phyloP scores from a whole-genome alignment of 2,888 invertebrate species.

The Luffia ferchaultella region DNA sequence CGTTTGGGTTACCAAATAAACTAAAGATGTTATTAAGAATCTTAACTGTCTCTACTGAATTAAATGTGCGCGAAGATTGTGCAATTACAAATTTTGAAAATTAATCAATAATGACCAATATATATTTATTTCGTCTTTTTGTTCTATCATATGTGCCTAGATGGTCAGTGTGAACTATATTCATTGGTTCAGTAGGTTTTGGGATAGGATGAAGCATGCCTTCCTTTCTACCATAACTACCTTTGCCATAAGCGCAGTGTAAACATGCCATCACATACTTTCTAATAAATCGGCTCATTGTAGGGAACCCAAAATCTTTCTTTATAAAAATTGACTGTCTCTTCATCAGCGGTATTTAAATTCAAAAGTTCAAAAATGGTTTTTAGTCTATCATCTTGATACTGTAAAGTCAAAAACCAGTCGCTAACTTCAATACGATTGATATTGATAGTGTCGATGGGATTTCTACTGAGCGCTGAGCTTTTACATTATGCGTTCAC shows the following conservation, averaged over 20 bases:
- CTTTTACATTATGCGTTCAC: conserved; percentile 23
- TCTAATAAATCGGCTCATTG: conserved; percentile 18
- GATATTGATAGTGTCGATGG: conserved; percentile 15
- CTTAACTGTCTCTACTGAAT: conserved; percentile 15
- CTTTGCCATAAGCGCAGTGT: conserved; percentile 24
- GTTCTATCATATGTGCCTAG: conserved; percentile 18
- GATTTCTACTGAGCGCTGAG: conserved; percentile 25
- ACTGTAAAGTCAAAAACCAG: conserved; percentile 19
- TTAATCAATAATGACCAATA: conserved; percentile 13
- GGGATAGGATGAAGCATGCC: conserved; percentile 16
- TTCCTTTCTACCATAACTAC: conserved; percentile 15
- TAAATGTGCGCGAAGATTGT: not conserved
- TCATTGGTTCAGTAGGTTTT: conserved; percentile 19
- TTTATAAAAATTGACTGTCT: conserved; percentile 20
- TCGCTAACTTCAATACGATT: conserved; percentile 15
- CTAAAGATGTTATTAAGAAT: conserved; percentile 15
- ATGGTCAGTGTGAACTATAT: conserved; percentile 22
- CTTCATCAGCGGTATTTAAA: conserved; percentile 7
- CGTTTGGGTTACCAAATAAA: conserved; percentile 11
- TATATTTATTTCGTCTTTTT: conserved; percentile 10
- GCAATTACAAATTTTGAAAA: conserved; percentile 3
- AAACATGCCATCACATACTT: conserved; percentile 22
- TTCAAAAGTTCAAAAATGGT: conserved; percentile 10
- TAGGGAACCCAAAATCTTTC: conserved; percentile 23
- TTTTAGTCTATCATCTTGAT: conserved; percentile 15